These are phyloP conservation scores for Corythaeola cristata DNA, from an alignment of 2,113 vertebrate species.

Conservation along the genomic window DNA sequence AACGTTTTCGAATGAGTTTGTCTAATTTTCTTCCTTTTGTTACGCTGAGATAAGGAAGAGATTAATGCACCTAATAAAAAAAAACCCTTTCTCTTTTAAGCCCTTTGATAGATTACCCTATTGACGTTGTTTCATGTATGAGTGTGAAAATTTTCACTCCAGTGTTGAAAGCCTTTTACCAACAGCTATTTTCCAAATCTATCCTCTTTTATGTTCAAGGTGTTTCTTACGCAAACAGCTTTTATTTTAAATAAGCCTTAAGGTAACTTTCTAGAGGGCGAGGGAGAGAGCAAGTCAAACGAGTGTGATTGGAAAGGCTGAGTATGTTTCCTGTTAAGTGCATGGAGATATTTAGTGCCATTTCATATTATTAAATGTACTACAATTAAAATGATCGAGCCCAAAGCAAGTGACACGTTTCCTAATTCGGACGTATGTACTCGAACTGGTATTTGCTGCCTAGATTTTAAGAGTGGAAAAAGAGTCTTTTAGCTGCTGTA, in stretches of 20 bases:
- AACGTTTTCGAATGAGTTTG: background rate
- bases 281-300: conserved; percentile 11
- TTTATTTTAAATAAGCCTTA: conserved; percentile 21
- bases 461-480: background rate
- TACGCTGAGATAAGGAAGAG: background rate
- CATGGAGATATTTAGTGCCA: background rate
- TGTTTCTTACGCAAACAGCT: conserved; percentile 17
- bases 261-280: conserved; percentile 33
- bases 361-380: background rate
- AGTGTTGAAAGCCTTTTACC: conserved; percentile 3
- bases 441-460: background rate
- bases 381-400: background rate
- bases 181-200: background rate
- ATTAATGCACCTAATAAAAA: background rate
- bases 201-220: background rate
- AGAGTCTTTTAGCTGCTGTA: background rate
- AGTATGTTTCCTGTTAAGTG: background rate
- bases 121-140: background rate
- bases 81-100: background rate
- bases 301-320: conserved; percentile 5
- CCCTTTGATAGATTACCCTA: background rate
- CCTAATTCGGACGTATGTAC: background rate
- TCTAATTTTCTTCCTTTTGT: conserved; percentile 23
- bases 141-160: conserved; percentile 4
- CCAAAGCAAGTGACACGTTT: background rate